Conservation (phyloP, 2,797 vertebrate genomes). For the Sebastolobus altivelis region DNA sequence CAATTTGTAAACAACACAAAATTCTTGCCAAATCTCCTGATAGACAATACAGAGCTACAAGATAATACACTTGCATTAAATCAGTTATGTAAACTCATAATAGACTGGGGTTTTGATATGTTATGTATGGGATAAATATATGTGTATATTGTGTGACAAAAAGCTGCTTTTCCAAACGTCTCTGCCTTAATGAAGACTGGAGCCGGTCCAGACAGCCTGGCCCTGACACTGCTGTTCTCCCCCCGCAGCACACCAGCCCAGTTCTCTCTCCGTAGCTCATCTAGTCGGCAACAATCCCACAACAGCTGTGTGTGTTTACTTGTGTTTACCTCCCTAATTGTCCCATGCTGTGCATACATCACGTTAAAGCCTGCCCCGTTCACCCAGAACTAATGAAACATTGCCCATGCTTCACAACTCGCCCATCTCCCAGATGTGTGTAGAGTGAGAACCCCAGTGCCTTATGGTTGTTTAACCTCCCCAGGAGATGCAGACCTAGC, state of each 20-base stretch:
- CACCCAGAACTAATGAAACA: conserved; percentile 78
- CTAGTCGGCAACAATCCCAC: conserved; percentile 64
- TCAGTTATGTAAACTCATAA: background rate
- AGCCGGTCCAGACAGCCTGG: conserved; percentile 60
- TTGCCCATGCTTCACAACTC: conserved; percentile 47
- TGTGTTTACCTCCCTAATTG: conserved; percentile 81
- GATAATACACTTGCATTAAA: conserved; percentile 10
- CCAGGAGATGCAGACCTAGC: conserved; percentile 39
- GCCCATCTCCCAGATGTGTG: conserved; percentile 38
- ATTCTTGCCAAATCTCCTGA: background rate
- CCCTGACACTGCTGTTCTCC: conserved; percentile 35
- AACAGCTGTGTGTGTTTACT: conserved; percentile 84
- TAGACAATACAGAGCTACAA: background rate
- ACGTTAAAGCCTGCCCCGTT: conserved; percentile 62
- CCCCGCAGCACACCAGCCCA: conserved; percentile 49
- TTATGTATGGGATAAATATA: background rate
- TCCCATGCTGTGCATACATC: conserved; percentile 72
- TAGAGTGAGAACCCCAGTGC: conserved; percentile 23
- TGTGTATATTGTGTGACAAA: conserved; percentile 2
- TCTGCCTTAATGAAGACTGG: conserved; percentile 61
- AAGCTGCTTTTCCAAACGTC: conserved; percentile 5
- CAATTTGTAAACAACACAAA: conserved; percentile 1
- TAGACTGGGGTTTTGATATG: background rate
- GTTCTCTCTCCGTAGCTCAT: conserved; percentile 37
- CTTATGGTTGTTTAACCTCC: conserved; percentile 52